Percentiles rank a stretch among this genome's conserved stretches.
Conservation (phyloP, 2,888 invertebrate genomes). For the Eupeodes luniger region DNA sequence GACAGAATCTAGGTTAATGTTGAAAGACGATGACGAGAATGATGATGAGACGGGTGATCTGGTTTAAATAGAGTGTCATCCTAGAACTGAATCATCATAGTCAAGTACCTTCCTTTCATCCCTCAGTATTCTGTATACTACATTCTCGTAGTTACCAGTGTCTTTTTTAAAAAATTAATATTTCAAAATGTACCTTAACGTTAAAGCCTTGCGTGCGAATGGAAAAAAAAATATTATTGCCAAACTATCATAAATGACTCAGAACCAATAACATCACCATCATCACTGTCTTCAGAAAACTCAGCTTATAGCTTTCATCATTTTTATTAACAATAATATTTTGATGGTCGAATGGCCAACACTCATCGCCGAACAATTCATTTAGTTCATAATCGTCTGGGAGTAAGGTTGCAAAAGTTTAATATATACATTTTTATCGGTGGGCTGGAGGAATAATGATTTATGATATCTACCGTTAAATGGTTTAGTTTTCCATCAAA, state of each 20-base stretch:
- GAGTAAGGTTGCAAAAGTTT: slow-evolving; percentile 34
- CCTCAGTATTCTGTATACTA: neutral
- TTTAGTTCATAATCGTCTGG: slow-evolving; percentile 52
- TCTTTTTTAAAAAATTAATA: too few relatives aligned
- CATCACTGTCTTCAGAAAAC: neutral
- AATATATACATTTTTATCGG: neutral
- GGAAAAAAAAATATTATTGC: neutral
- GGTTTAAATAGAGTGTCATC: slow-evolving; percentile 50
- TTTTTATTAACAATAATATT: slow-evolving; percentile 30
- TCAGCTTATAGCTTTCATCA: slow-evolving; percentile 42
- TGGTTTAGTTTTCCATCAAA: slow-evolving; percentile 17
- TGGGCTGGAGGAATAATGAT: slow-evolving; percentile 14
- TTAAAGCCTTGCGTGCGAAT: slow-evolving; percentile 48
- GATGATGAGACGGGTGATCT: slow-evolving; percentile 48
- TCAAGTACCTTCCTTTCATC: neutral
- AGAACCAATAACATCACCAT: slow-evolving; percentile 23
- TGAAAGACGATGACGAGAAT: slow-evolving; percentile 6
- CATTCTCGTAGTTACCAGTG: neutral
- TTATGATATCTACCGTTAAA: slow-evolving; percentile 11
- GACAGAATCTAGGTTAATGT: slow-evolving; percentile 64
- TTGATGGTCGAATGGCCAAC: slow-evolving; percentile 34
- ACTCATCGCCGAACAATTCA: slow-evolving; percentile 24
- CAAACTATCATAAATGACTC: slow-evolving; percentile 31
- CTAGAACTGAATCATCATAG: slow-evolving; percentile 3
- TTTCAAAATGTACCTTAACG: neutral